A percentile compares a stretch with the other conserved stretches of the same genome.
Conservation (phyloP, 1,140 invertebrate genomes). For the Coenobita brevimanus region DNA sequence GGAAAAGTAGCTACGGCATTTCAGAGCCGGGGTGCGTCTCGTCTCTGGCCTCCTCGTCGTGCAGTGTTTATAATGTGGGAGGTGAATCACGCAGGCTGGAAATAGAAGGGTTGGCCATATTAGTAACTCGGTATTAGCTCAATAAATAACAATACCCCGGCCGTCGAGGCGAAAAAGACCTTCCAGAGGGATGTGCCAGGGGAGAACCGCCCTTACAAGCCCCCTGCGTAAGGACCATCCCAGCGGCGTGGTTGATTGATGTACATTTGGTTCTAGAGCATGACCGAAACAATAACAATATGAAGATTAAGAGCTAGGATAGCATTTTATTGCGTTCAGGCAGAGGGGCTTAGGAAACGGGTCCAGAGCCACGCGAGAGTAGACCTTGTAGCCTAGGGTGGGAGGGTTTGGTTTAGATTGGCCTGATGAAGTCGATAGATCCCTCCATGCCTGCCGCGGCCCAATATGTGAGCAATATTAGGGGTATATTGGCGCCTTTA, state of each 20-base stretch:
- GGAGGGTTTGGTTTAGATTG: not conserved
- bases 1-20: too few relatives aligned
- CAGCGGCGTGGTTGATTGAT: conserved; percentile 54
- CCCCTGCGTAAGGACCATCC: conserved; percentile 19
- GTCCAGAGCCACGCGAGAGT: not conserved
- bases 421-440: not conserved
- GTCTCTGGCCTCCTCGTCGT: not conserved
- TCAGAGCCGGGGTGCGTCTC: not conserved
- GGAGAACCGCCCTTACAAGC: conserved; percentile 25
- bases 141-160: conserved; percentile 61
- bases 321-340: conserved; percentile 62
- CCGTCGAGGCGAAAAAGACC: conserved; percentile 38
- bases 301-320: conserved; percentile 66
- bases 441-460: conserved; percentile 14
- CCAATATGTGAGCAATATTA: conserved; percentile 67
- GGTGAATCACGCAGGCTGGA: conserved; percentile 57
- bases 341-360: conserved; percentile 27
- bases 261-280: conserved; percentile 61
- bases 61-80: conserved; percentile 54
- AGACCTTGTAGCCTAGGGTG: not conserved
- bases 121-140: conserved; percentile 63
- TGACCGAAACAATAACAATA: conserved; percentile 67
- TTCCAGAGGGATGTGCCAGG: not conserved
- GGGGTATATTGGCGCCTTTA: conserved; percentile 65
- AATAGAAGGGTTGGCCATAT: conserved; percentile 65